Evolutionary conservation across 2,113 vertebrate genomes (phyloP).

Genomic region (Anthoscopus minutus): DNA sequence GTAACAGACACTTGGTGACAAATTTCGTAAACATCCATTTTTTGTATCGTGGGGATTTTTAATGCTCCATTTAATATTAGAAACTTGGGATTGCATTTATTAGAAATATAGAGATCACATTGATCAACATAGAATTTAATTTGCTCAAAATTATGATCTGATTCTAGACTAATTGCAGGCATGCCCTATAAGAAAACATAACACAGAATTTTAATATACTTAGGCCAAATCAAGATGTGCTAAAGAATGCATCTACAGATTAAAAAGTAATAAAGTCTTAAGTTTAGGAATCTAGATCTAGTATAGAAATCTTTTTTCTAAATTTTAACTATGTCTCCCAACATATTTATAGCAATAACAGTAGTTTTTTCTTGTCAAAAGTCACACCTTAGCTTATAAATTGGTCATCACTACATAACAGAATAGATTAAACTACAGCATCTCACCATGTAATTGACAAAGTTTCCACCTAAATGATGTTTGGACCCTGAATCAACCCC

Average conservation of each 20-base stretch:
- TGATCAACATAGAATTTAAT: conserved; percentile 31
- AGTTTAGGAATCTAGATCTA: neutral
- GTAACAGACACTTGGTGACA: neutral
- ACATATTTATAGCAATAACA: neutral
- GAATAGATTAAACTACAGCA: neutral
- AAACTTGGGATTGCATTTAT: neutral
- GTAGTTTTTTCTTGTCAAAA: neutral
- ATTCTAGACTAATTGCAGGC: conserved; percentile 11
- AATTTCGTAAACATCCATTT: neutral
- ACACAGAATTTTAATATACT: neutral
- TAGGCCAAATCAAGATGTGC: neutral
- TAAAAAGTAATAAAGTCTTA: conserved; percentile 32
- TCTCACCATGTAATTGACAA: neutral
- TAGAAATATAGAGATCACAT: neutral
- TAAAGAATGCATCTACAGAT: conserved; percentile 6
- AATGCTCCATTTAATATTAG: conserved; percentile 4
- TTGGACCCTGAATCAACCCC: neutral
- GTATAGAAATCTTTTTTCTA: neutral
- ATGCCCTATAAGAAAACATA: neutral
- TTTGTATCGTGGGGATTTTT: neutral
- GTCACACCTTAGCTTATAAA: neutral
- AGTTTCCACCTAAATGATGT: neutral
- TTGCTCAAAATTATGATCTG: conserved; percentile 39
- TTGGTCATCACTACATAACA: neutral
- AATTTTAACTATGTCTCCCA: neutral